Evolutionary conservation across 2,888 invertebrate species (phyloP).

Genomic region (Pheosia gnoma): DNA sequence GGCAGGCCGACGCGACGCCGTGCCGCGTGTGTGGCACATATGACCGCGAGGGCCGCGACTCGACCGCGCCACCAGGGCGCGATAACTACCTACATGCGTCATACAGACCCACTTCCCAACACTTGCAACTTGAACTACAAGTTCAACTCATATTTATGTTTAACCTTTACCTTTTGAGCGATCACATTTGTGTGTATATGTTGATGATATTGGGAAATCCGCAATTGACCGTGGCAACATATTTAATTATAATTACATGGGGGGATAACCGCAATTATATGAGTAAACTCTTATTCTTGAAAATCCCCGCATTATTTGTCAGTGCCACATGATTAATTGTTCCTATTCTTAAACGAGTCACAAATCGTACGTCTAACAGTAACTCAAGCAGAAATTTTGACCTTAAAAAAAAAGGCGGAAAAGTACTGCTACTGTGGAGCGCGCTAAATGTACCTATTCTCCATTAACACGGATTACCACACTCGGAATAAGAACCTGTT

Average conservation of each 20-base stretch:
- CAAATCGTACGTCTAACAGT: neutral
- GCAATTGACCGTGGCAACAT: neutral
- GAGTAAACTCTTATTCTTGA: neutral
- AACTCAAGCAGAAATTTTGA: neutral
- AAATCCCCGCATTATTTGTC: neutral
- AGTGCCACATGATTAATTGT: neutral
- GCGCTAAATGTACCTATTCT: constrained; percentile 23
- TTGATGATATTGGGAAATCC: neutral
- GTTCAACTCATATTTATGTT: constrained; percentile 37
- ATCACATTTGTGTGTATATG: neutral
- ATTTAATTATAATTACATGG: neutral
- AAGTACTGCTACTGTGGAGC: constrained; percentile 11
- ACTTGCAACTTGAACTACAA: constrained; percentile 37
- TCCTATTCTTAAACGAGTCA: neutral
- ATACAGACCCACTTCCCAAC: constrained; percentile 45
- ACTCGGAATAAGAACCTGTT: constrained; percentile 47
- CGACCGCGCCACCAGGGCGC: constrained; percentile 44
- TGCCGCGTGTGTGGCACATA: constrained; percentile 46
- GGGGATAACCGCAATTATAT: neutral
- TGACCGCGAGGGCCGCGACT: constrained; percentile 57
- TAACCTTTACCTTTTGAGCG: neutral
- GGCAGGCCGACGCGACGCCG: constrained; percentile 2
- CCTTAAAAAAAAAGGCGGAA: constrained; percentile 7
- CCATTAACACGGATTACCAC: constrained; percentile 35
- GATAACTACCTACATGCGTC: constrained; percentile 41